Evolutionary conservation across 2,888 invertebrate species (phyloP), one percentile per base, ranked within the genome.

Genomic region (Pheosia tremula): DNA sequence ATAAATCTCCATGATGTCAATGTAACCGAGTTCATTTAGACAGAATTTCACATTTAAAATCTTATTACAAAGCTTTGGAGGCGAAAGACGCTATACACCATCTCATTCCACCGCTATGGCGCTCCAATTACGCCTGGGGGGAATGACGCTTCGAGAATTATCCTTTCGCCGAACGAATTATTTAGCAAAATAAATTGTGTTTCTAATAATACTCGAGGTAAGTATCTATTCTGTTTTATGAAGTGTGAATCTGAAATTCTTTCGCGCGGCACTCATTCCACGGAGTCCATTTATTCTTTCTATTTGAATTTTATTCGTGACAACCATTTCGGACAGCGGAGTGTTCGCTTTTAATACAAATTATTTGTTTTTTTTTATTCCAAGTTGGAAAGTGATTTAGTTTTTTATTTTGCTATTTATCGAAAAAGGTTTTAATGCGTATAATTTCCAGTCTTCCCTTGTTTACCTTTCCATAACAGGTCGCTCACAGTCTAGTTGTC

Each of bases 21-120:
- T 82, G 75, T 74, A 60, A 75, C 71, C 64, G 69, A 82, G 79
- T 86, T 86, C 83, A 85, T 88, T 88, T 85, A 79, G 79, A 82
- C 79, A 81, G 82, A 86, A 85, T 81, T 84, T 80, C 85, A 82
- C 88, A 85, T 89, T 88, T 85, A 86, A 88, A 89, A 87, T 87
- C 84, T 88, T 90, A 90, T 90, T 90, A 85, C 84, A 67, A 69
- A 77, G 72, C 72, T 76, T 77, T 69, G 77, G 71, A 75, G 78
- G 72, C 57, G 69, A 72, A 72, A 71, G 58, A 67, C 66, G 68
- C 69, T 71, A 75, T 78, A 78, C 74, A 63, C 69, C 66, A 69
- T 74, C 66, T 63, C 84, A 80, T 82, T 85, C 72, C 82, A 67
- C 65, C 63, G 76, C 76, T 72, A 78, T 80, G 75, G 80, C 71